phyloP scores from a whole-genome alignment of 2,113 vertebrate species.

The Pterocles orientalis region DNA sequence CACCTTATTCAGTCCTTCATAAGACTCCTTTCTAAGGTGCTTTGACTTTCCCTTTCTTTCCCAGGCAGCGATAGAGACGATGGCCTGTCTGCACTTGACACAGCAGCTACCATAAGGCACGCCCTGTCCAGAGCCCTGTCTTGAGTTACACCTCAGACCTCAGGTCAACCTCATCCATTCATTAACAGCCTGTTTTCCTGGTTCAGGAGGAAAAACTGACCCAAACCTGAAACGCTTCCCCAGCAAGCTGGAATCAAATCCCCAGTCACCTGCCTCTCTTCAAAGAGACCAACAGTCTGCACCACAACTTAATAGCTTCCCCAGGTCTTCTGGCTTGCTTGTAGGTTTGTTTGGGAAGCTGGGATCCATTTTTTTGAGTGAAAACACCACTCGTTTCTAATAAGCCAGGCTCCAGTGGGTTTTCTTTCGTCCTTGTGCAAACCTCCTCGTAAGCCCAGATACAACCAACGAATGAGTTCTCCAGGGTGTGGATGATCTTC shows the following conservation, averaged over 20 bases:
- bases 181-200: conserved; percentile 18
- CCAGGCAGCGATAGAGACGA: neutral
- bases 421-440: neutral
- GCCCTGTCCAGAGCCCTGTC: neutral
- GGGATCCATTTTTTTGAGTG: neutral
- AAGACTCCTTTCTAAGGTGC: neutral
- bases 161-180: neutral
- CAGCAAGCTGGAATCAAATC: neutral
- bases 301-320: neutral
- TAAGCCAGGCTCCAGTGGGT: neutral
- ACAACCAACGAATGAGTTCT: neutral
- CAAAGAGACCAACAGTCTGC: neutral
- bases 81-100: neutral
- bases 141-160: neutral
- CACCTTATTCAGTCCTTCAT: neutral
- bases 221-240: neutral
- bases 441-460: neutral
- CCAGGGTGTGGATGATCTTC: neutral
- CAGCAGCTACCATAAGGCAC: neutral
- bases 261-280: neutral
- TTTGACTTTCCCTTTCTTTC: neutral
- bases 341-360: neutral
- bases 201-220: neutral
- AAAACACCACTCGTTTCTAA: neutral
- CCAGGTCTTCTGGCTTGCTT: neutral